phyloP scores from a whole-genome alignment of 92 coral and sea anemone genomes.

The Hydrozoanthus gracilis region DNA sequence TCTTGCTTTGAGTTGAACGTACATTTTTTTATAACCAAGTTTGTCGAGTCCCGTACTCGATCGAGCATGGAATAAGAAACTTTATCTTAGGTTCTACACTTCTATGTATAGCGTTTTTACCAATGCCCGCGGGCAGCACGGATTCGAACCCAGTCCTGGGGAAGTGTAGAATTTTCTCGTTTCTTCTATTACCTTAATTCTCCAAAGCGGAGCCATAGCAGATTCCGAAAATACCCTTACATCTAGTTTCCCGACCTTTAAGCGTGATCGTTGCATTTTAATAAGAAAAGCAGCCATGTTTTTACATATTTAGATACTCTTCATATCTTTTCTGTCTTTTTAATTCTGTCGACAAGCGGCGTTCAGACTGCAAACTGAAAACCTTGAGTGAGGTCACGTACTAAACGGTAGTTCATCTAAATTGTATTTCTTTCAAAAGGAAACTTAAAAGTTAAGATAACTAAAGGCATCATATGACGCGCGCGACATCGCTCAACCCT shows the following conservation, averaged over 20 bases:
- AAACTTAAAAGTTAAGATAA: neutral
- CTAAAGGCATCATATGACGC: neutral
- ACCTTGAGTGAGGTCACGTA: no score
- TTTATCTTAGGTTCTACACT: neutral
- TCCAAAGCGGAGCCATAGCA: neutral
- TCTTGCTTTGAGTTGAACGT: neutral
- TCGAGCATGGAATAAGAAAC: neutral
- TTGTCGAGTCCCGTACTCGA: neutral
- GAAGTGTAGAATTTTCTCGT: neutral
- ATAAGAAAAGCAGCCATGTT: neutral
- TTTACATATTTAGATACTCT: no score
- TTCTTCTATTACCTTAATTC: neutral
- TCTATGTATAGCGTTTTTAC: neutral
- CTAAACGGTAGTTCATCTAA: neutral
- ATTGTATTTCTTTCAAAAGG: neutral
- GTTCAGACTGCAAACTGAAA: no score
- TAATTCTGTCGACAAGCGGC: no score
- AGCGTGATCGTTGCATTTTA: neutral
- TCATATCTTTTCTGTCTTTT: no score
- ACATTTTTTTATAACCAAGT: neutral
- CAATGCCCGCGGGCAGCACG: neutral
- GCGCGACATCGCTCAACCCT: neutral
- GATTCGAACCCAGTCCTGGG: neutral
- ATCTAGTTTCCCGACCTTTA: neutral
- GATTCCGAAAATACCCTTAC: neutral